Base-by-base conservation (phyloP, 2,113 vertebrate genomes). In the Sebastes fasciatus region DNA sequence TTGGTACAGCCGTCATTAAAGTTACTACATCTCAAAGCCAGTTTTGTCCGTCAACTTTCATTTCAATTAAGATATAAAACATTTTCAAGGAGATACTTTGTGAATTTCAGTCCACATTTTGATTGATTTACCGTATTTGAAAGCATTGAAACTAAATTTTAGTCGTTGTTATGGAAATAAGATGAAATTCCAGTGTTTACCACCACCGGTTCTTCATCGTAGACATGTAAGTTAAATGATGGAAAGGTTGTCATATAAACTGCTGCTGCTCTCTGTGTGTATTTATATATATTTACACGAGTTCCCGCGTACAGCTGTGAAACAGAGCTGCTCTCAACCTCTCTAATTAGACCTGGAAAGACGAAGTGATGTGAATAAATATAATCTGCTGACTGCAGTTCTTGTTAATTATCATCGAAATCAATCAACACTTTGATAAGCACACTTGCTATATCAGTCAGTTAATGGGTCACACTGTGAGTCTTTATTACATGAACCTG, bases 341-440 rank as follows among this genome's bases (percentile, higher is more conserved):
- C 12, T 40, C 42, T 79, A 72, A 82, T 82, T 70, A 70, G 42
- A 72, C 19, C 16, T 17, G 21, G 4, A 34, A 21, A 23, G 55
- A 66, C 14, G 9, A 49, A n/a, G 23, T 42, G 40, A 34, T 1
- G 0, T 11, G 45, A 60, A 19, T 34, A 52, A 17, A 40, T 23
- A 34, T 4, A 62, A 62, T 34, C 40, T 16, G 14, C 34, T 46
- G 42, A 23, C 17, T 67, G 8, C 48, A 40, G 9, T 65, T 73
- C 42, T 55, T 23, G 12, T 60, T 69, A 8, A 78, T 65, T 71
- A 76, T 26, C 46, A 14, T 51, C 16, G 17, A n/a, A 73, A 34
- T 66, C 46, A 60, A 55, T 16, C 4, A 16, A 26, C 67, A 34
- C 77, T 45, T 45, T 10, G 2, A 72, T 10, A 14, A 72, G 45